Base-by-base conservation (phyloP, 2,888 invertebrate genomes). In the Thumatha senex region DNA sequence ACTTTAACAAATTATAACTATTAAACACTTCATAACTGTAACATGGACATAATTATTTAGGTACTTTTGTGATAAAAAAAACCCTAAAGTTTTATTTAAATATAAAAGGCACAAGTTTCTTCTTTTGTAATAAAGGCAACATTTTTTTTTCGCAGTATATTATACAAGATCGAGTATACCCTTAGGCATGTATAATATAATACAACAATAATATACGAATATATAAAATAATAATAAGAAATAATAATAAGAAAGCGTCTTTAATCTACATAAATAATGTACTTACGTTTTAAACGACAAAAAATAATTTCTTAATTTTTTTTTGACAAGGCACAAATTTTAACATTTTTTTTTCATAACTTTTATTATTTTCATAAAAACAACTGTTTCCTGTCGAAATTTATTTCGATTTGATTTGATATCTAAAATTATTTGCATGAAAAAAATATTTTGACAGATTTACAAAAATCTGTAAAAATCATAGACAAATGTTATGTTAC, bases 281-380 rank as follows among this genome's bases (percentile, higher is more conserved):
- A 66, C 55, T 58, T 54, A 59, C 14, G 52, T 49, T 51, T n/a
- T 39, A 49, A 42, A 10, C 50, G 56, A 62, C 30, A 49, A 64
- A 63, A 58, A 51, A 59, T 58, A 56, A 55, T 51, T 58, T 48
- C 42, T 54, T 40, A 56, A 36, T 40, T 24, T 24, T 24, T 24
- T 24, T 24, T 24, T 40, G 40, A 35, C 48, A 5, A 76, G 76
- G 77, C 77, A 76, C 74, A 51, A 68, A 55, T 73, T 65, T 69
- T 61, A 65, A 68, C 65, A 67, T 45, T 46, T 33, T 10, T 14
- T 53, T 44, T 31, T 29, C 33, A 36, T 47, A 47, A 47, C 29
- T 41, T 45, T 12, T 18, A 24, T 4, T 24, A 5, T 40, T 18
- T 35, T 40, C 51, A 50, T 53, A 50, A 4, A 18, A 35, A 53